Percentiles rank a stretch among this genome's conserved stretches.
Conservation (phyloP, 2,113 vertebrate species). For the Ginglymostoma cirratum region DNA sequence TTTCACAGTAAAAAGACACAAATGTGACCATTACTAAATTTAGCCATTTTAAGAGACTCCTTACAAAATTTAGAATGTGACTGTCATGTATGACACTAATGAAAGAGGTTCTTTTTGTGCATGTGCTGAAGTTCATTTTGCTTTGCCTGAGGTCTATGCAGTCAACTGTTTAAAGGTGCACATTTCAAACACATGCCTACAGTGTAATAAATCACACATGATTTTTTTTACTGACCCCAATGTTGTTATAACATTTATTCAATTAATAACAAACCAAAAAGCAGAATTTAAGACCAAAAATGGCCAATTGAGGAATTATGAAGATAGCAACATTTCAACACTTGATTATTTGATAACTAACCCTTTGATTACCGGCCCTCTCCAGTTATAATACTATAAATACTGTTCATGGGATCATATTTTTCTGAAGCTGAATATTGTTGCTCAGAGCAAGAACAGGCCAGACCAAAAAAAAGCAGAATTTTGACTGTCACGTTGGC, state of each 20-base stretch:
- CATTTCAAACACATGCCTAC: not conserved
- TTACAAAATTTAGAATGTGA: not conserved
- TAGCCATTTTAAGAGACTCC: not conserved
- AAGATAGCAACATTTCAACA: not conserved
- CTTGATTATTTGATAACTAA: not conserved
- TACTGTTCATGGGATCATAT: not conserved
- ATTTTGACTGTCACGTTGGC: not conserved
- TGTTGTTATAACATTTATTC: not conserved
- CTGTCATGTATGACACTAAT: not conserved
- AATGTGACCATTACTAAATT: not conserved
- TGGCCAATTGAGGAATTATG: not conserved
- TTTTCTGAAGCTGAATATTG: not conserved
- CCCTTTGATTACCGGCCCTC: not conserved
- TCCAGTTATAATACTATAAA: not conserved
- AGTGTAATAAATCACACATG: not conserved
- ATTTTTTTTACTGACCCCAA: not conserved
- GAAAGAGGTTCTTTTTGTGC: not conserved
- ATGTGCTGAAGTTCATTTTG: not conserved
- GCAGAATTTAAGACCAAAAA: not conserved
- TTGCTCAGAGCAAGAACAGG: no score
- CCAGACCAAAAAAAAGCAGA: not conserved
- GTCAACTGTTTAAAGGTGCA: not conserved
- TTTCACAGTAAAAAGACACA: not conserved
- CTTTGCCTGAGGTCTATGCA: not conserved
- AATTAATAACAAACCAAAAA: not conserved